A percentile compares a stretch with the other conserved stretches of the same genome.
phyloP scores from a whole-genome alignment of 2,797 vertebrate species.

The Vespertilio murinus region DNA sequence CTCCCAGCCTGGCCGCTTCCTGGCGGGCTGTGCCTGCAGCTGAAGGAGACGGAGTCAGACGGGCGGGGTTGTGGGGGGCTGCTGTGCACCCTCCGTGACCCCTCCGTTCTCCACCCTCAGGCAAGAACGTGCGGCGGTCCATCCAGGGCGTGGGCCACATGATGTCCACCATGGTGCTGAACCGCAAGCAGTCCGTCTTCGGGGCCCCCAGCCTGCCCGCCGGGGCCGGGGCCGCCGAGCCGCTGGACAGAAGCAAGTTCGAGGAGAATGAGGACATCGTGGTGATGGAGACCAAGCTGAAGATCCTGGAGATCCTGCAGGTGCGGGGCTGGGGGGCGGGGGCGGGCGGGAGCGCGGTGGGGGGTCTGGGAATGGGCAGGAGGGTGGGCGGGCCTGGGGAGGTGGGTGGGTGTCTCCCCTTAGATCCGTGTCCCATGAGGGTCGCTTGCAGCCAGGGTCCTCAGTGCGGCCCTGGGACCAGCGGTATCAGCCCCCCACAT shows the following conservation, averaged over 20 bases:
- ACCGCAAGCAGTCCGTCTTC: slow-evolving; percentile 94
- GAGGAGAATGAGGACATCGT: slow-evolving; percentile 93
- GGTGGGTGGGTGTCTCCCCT: neutral
- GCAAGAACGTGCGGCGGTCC: slow-evolving; percentile 94
- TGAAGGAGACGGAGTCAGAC: neutral
- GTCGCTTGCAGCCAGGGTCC: neutral
- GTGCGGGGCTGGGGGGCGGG: slow-evolving; percentile 76
- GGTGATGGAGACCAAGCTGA: slow-evolving; percentile 99
- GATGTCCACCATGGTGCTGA: slow-evolving; percentile 99
- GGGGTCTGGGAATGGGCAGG: neutral
- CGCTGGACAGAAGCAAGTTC: slow-evolving; percentile 89
- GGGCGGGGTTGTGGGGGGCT: neutral
- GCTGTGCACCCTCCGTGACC: neutral
- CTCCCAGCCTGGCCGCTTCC: neutral
- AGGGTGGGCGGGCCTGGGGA: rapidly evolving
- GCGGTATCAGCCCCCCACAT: neutral
- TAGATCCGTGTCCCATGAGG: rapidly evolving
- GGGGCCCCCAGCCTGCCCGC: slow-evolving; percentile 81
- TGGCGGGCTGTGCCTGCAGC: neutral
- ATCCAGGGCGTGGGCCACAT: slow-evolving; percentile 98
- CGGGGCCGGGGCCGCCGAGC: slow-evolving; percentile 82
- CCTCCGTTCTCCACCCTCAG: slow-evolving; percentile 74
- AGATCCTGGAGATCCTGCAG: slow-evolving; percentile 98
- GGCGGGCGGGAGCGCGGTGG: neutral
- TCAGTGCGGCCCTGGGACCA: neutral